phyloP scores from a whole-genome alignment of 2,888 invertebrate species.

The Coronaproctus castanopsis region DNA sequence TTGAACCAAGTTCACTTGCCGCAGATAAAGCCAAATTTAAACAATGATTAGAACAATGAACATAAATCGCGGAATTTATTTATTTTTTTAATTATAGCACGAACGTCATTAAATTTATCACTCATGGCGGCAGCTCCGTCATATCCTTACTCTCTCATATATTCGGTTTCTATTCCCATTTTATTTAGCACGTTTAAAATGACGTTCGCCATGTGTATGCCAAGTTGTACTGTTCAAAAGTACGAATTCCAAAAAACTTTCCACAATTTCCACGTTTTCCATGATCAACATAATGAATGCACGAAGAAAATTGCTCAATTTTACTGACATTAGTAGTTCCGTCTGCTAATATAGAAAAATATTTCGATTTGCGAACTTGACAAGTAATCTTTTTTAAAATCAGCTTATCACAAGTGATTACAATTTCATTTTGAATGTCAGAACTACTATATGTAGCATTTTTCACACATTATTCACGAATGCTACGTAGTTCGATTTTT shows the following conservation, averaged over 20 bases:
- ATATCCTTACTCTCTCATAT: background rate
- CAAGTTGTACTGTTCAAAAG: conserved; percentile 1
- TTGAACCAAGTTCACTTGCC: conserved; percentile 1
- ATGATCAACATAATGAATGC: conserved; percentile 3
- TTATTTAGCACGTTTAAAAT: conserved; percentile 1
- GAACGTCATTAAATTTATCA: conserved; percentile 1
- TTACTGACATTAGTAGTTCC: conserved; percentile 17
- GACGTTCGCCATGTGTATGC: background rate
- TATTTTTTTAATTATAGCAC: background rate
- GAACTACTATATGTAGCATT: conserved; percentile 17
- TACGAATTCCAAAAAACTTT: conserved; percentile 5
- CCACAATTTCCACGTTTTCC: background rate
- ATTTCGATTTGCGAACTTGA: conserved; percentile 11
- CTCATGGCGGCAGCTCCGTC: background rate
- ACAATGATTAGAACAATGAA: conserved; percentile 5
- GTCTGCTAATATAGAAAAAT: conserved; percentile 18
- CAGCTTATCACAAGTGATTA: conserved; percentile 12
- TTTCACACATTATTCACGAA: background rate
- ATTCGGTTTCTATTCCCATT: background rate
- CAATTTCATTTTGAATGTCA: conserved; percentile 18
- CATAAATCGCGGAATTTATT: too few species aligned
- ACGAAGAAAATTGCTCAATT: conserved; percentile 14
- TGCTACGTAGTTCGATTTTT: background rate
- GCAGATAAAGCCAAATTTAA: conserved; percentile 5
- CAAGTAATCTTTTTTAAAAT: conserved; percentile 12